Evolutionary conservation across 2,888 invertebrate genomes (phyloP).

Genomic region (Ferrisia virgata): DNA sequence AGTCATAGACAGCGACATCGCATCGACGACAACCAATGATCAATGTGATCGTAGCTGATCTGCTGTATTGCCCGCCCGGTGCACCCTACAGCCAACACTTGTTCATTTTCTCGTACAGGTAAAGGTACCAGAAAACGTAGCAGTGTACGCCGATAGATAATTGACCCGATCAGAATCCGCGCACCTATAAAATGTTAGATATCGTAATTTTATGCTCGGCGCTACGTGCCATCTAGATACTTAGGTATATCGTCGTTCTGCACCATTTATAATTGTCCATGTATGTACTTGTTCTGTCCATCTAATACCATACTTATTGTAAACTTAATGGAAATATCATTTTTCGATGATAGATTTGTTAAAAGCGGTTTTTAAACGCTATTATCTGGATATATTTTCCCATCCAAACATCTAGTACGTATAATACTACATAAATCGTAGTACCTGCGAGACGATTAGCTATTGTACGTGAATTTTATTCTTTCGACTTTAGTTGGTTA

Average conservation of each 20-base stretch:
- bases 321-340: slow-evolving; percentile 12
- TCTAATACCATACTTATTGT: background rate
- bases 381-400: background rate
- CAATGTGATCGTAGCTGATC: background rate
- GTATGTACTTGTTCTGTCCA: background rate
- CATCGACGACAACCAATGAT: background rate
- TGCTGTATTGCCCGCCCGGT: too few species aligned
- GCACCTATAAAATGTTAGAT: background rate
- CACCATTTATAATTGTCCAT: background rate
- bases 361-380: slow-evolving; percentile 6
- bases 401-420: background rate
- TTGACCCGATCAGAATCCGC: background rate
- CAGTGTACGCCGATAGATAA: background rate
- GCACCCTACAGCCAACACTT: background rate
- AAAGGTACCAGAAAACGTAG: too few species aligned
- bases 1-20: too few species aligned
- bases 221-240: too few species aligned
- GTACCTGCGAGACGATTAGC: background rate
- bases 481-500: background rate
- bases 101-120: background rate
- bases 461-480: background rate
- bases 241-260: background rate
- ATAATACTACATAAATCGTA: too few species aligned
- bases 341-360: background rate
- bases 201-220: background rate